Evolutionary conservation across 2,797 vertebrate species (phyloP), one percentile per base, ranked within the genome.

Genomic region (Phrynocephalus forsythii): DNA sequence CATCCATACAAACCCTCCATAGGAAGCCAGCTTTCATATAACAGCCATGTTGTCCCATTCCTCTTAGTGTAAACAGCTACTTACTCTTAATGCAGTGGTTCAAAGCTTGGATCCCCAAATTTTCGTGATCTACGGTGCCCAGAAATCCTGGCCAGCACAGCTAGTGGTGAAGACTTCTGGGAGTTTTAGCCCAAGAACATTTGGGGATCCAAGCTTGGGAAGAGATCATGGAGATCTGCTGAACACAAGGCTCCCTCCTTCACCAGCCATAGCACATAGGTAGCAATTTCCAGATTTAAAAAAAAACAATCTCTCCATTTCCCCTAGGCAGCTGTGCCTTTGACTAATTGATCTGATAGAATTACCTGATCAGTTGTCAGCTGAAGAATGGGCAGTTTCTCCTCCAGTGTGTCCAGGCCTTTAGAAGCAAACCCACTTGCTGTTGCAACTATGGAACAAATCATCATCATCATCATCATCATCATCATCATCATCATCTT

Each of bases 281-380:
- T n/a, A 1, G 10, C 16, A 3, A 80, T 50, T 63, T 63, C 18
- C 30, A 33, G 28, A 15, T 24, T 18, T 30, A 24, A 81, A 15
- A 30, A 48, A 24, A 6, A 20, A 6, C 13, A 33, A 33, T n/a
- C 24, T 38, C 26, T 50, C 56, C 20, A 30, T 16, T 20, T 8
- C 33, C 18, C 56, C 33, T 63, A 10, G 33, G 60, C 52, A 18
- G 73, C 30, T 10, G 22, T 2, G 1, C 76, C 7, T 28, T 63
- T 28, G 7, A 38, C 63, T 1, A 72, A 1, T 56, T 6, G 50
- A 78, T 48, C 10, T 86, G 2, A 1, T 5, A 72, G 63, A 10
- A 60, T 91, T 75, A 96, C 96, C 95, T 96, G 93, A 6, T 92
- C 94, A 0, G 92, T 60, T 0, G 91, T 92, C 82, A 96, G 85